phyloP scores from a whole-genome alignment of 1,140 invertebrate genomes.

The Lepidostoma basale region DNA sequence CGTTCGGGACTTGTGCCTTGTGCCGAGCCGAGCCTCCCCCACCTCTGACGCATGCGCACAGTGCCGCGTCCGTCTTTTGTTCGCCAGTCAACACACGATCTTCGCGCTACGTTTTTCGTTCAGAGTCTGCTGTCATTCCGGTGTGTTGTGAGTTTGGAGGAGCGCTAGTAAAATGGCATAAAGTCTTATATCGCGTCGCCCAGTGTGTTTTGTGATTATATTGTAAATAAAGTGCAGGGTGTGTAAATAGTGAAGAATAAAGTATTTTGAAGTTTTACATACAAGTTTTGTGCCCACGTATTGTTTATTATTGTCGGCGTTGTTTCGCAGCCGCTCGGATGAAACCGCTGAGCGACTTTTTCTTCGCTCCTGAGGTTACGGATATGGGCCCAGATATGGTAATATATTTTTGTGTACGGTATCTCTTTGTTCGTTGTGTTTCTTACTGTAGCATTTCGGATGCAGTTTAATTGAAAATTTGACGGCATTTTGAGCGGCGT shows the following conservation, averaged over 20 bases:
- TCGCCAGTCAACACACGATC: conserved; percentile 30
- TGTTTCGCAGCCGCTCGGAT: conserved; percentile 60
- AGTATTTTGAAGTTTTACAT: neutral
- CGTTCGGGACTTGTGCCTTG: neutral
- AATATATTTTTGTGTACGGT: conserved; percentile 47
- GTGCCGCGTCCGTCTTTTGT: conserved; percentile 27
- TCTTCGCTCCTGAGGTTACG: conserved; percentile 73
- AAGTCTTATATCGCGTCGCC: conserved; percentile 14
- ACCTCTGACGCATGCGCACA: conserved; percentile 14
- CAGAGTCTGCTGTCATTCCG: conserved; percentile 14
- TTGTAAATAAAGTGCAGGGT: too few species aligned
- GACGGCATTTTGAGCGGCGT: neutral
- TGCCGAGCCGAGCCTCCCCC: conserved; percentile 5
- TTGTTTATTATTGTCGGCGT: conserved; percentile 22
- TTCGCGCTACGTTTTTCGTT: conserved; percentile 31
- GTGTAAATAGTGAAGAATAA: conserved; percentile 33
- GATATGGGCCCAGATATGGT: conserved; percentile 79
- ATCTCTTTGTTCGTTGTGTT: too few species aligned
- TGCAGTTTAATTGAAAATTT: neutral
- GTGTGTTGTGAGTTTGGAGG: neutral
- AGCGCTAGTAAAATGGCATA: conserved; percentile 19
- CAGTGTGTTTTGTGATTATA: conserved; percentile 46
- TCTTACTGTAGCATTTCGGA: too few species aligned
- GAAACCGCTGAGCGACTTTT: conserved; percentile 73
- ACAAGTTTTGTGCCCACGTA: neutral